phyloP scores from a whole-genome alignment of 2,113 vertebrate genomes.

The Nothocercus julius region DNA sequence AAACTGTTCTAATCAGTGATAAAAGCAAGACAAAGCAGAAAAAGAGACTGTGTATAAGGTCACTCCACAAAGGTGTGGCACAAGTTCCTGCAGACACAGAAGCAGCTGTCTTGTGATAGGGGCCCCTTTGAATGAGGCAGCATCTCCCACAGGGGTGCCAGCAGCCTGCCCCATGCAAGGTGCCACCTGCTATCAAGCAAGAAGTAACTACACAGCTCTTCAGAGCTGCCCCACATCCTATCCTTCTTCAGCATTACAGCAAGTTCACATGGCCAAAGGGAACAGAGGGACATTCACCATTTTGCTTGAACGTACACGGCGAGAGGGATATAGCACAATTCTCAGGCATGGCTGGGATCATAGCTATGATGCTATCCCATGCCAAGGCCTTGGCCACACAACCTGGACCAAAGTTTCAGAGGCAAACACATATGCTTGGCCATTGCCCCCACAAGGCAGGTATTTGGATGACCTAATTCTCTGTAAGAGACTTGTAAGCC shows the following conservation, averaged over 20 bases:
- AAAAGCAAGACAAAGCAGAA: not conserved
- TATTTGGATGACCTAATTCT: not conserved
- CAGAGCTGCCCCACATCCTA: not conserved
- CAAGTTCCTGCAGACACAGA: not conserved
- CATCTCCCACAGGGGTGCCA: accelerated
- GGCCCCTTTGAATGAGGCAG: not conserved
- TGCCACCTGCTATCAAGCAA: not conserved
- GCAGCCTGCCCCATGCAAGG: not conserved
- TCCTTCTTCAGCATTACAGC: not conserved
- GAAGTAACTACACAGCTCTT: not conserved
- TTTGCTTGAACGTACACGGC: not conserved
- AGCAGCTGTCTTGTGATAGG: not conserved
- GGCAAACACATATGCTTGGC: not conserved
- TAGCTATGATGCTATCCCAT: not conserved
- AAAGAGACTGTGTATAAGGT: not conserved
- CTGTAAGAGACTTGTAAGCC: accelerated
- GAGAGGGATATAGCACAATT: not conserved
- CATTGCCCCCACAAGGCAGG: not conserved
- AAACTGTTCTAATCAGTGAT: not conserved
- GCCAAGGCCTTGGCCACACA: not conserved
- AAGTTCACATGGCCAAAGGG: not conserved
- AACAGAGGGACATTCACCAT: not conserved
- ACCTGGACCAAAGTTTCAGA: not conserved
- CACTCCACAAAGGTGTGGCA: not conserved
- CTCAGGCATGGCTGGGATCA: not conserved